These are phyloP conservation scores for Xenotilapia leptura DNA, from an alignment of 2,113 vertebrate genomes.

Conservation along the genomic window DNA sequence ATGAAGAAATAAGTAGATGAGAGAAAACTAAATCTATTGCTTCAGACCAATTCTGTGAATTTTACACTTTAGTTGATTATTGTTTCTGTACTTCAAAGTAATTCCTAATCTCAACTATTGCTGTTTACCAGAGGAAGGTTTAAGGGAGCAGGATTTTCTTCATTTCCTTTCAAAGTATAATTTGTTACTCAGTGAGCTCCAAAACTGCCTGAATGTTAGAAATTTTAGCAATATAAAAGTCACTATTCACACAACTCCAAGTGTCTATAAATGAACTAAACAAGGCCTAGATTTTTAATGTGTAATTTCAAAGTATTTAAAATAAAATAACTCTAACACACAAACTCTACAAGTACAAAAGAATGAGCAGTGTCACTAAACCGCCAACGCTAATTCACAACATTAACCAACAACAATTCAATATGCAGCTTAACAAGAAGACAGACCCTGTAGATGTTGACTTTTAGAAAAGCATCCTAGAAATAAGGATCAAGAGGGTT, in stretches of 20 bases:
- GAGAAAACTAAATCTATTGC: background rate
- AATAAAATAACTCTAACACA: background rate
- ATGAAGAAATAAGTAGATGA: background rate
- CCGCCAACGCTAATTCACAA: background rate
- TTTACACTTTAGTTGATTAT: background rate
- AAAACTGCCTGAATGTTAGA: background rate
- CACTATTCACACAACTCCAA: background rate
- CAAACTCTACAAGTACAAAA: background rate
- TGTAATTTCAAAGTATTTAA: background rate
- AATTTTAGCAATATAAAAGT: background rate
- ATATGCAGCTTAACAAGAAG: background rate
- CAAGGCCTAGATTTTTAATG: background rate
- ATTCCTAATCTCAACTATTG: background rate
- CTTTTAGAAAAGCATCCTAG: background rate
- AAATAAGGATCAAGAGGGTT: accelerated
- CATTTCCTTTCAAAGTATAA: background rate
- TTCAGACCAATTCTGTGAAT: background rate
- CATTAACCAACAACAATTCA: background rate
- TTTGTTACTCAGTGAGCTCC: background rate
- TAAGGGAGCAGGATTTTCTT: background rate
- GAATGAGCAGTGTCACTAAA: background rate
- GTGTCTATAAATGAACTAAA: background rate
- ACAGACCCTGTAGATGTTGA: background rate
- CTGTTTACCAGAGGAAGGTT: background rate
- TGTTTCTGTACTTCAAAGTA: background rate